A percentile compares a stretch with the other conserved stretches of the same genome.
Conservation (phyloP, 1,140 invertebrate genomes). For the Euura saliciscinereae region DNA sequence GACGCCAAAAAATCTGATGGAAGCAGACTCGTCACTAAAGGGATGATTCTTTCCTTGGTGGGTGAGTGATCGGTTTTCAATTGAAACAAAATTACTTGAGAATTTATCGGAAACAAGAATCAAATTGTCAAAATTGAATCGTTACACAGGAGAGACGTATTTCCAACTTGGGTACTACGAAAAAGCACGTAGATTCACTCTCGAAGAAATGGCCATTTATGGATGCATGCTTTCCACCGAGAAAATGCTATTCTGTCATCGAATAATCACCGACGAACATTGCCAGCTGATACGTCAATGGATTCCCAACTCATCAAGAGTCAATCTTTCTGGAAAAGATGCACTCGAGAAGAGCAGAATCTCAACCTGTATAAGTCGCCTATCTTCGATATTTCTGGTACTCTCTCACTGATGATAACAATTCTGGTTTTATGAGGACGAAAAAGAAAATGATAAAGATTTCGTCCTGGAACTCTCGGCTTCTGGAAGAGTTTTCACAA, state of each 20-base stretch:
- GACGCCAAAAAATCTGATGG: neutral
- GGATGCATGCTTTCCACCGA: neutral
- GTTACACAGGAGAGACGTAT: neutral
- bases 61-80: constrained; percentile 18
- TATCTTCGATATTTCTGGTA: neutral
- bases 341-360: neutral
- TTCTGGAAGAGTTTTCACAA: no score
- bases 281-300: neutral
- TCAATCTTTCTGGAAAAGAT: neutral
- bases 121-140: no score
- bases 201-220: neutral
- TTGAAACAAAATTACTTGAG: neutral
- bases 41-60: constrained; percentile 25
- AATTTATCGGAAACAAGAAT: neutral
- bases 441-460: neutral
- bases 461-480: no score
- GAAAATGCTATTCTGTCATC: neutral
- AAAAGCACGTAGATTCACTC: neutral
- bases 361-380: neutral
- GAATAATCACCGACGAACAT: neutral
- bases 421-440: neutral
- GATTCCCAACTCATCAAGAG: neutral
- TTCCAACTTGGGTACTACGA: neutral
- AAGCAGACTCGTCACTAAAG: constrained; percentile 14
- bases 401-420: neutral